Evolutionary conservation across 2,888 invertebrate genomes (phyloP).

Genomic region (Hydrotaea cyrtoneurina): DNA sequence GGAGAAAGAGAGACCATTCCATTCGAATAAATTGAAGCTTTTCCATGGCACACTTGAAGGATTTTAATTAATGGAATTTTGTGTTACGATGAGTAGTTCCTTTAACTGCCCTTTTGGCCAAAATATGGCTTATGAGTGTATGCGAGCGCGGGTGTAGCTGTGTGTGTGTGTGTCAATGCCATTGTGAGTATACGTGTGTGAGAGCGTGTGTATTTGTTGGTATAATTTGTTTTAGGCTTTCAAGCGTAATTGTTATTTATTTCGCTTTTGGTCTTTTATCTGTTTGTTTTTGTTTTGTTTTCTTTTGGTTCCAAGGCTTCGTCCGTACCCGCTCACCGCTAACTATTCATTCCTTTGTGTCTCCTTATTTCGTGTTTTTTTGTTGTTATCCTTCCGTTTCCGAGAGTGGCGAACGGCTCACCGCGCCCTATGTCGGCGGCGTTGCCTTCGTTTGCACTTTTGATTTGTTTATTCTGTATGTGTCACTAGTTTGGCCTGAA

Average conservation of each 20-base stretch:
- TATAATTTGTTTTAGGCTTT: conserved; percentile 37
- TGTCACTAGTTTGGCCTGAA: background rate
- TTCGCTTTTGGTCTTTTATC: background rate
- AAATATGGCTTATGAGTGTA: too few relatives aligned
- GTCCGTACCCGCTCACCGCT: background rate
- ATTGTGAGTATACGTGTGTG: too few relatives aligned
- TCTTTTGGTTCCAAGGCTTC: background rate
- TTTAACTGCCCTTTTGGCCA: background rate
- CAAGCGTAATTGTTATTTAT: conserved; percentile 42
- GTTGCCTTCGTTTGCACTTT: background rate
- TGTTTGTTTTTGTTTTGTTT: conserved; percentile 36
- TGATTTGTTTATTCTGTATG: conserved; percentile 27
- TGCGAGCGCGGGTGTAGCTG: background rate
- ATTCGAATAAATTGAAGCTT: background rate
- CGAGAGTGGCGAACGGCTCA: background rate
- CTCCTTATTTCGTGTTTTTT: background rate
- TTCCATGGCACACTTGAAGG: conserved; percentile 32
- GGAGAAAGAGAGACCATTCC: background rate
- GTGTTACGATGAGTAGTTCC: conserved; percentile 40
- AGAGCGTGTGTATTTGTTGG: background rate
- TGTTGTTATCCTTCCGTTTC: background rate
- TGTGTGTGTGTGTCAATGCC: conserved; percentile 14
- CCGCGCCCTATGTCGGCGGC: conserved; percentile 41
- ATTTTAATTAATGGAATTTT: conserved; percentile 36
- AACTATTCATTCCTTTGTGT: background rate